Evolutionary conservation across 1,140 invertebrate genomes (phyloP).

Genomic region (Potamilus streckersoni): DNA sequence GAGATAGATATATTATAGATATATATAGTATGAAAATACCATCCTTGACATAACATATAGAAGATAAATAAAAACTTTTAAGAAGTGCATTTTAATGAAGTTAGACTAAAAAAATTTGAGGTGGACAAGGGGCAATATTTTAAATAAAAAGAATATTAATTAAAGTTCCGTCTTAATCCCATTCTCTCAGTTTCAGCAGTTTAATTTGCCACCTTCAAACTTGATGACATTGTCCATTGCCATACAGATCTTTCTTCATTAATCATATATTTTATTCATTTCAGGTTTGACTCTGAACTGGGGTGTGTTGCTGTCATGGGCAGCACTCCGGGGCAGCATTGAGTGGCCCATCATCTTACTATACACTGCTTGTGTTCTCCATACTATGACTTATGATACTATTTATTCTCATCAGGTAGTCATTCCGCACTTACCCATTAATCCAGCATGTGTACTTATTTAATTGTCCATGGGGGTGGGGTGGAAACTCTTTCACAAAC

Average conservation of each 20-base stretch:
- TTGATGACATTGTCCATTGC: too few species aligned
- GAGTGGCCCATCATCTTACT: slow-evolving; percentile 79
- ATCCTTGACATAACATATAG: too few species aligned
- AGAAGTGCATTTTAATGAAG: too few species aligned
- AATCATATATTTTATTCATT: slow-evolving; percentile 18
- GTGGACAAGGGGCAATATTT: too few species aligned
- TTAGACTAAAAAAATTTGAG: too few species aligned
- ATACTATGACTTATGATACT: slow-evolving; percentile 97
- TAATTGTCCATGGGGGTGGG: slow-evolving; percentile 96
- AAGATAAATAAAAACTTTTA: too few species aligned
- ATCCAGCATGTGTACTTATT: slow-evolving; percentile 83
- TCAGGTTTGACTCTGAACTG: slow-evolving; percentile 88
- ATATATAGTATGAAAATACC: too few species aligned
- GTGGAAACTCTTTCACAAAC: slow-evolving; percentile 72
- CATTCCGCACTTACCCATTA: not conserved
- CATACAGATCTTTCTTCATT: too few species aligned
- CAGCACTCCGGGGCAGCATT: slow-evolving; percentile 72
- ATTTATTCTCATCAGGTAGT: slow-evolving; percentile 93
- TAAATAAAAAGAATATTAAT: too few species aligned
- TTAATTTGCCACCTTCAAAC: too few species aligned
- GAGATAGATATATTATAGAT: too few species aligned
- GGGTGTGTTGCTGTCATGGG: slow-evolving; percentile 93
- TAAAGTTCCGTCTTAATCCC: not conserved
- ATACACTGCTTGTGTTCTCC: slow-evolving; percentile 89
- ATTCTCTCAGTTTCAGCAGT: not conserved